Base-by-base conservation (phyloP, 2,113 vertebrate species). In the Phoxinus phoxinus region DNA sequence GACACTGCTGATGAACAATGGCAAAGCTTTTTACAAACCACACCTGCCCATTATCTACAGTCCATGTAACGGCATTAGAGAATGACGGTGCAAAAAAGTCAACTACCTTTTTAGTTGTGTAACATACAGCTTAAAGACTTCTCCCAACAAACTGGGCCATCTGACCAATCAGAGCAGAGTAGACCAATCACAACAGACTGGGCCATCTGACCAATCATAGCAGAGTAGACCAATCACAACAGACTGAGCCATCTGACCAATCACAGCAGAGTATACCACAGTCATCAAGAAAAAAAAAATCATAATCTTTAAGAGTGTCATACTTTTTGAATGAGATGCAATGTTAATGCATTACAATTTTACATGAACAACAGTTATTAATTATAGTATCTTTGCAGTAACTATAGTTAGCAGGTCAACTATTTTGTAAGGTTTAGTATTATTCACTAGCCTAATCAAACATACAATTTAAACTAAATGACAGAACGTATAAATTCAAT, bases 1-100 rank as follows among this genome's bases (percentile, higher is more conserved):
- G 44, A 25, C 72, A 71, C 72, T 71, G 67, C 81, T 71, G 78
- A 46, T 2, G 58, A 80, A 63, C 58, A 27, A 46, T 4, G 0
- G n/a, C 35, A 46, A 32, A 59, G 32, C 23, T 59, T 79, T 53
- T 41, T 59, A 77, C 32, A 71, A 76, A 53, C 81, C 79, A 83
- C 27, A 76, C 72, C 78, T 44, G 58, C 41, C 35, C 56, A 61
- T 80, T 59, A 80, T 44, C 35, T 27, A 25, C 17, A 53, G 51
- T 21, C 19, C 56, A 61, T 37, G 15, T 21, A 44, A 37, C 32
- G 15, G 32, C 53, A 79, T 41, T 23, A 37, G 74, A 79, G 44
- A 37, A 80, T 63, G n/a, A 63, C 4, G 10, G 8, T 76, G 74
- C 27, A 80, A 80, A 80, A 74, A 13, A 80, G 51, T 56, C 48